Percentiles rank a stretch among this genome's conserved stretches.
Conservation (phyloP, 1,140 invertebrate genomes). For the Cotesia chilonis region DNA sequence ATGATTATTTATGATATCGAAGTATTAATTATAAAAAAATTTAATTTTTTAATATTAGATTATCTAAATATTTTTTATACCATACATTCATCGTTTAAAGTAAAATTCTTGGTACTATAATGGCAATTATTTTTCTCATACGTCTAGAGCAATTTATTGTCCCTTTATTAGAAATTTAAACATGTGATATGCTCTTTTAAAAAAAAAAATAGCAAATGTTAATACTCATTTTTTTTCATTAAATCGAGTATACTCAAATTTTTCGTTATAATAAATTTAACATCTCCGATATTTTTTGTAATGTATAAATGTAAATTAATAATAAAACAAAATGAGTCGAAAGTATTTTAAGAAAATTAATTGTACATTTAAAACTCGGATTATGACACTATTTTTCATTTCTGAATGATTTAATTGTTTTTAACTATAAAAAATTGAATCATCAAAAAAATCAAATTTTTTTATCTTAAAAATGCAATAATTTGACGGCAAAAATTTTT, state of each 20-base stretch:
- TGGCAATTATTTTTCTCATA: conserved; percentile 5
- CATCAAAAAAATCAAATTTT: no score
- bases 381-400: no score
- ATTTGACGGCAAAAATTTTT: no score
- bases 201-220: conserved; percentile 16
- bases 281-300: conserved; percentile 43
- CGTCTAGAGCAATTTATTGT: conserved; percentile 16
- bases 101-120: background rate
- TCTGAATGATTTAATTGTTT: no score
- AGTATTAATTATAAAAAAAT: background rate
- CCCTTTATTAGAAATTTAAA: conserved; percentile 21
- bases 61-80: background rate
- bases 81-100: conserved; percentile 2
- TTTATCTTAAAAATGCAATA: no score
- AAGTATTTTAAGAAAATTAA: background rate
- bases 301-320: conserved; percentile 58
- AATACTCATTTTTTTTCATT: conserved; percentile 22
- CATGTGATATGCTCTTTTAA: conserved; percentile 25
- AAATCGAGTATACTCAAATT: conserved; percentile 21
- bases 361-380: conserved; percentile 4
- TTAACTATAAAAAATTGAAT: no score
- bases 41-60: background rate
- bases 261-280: conserved; percentile 43
- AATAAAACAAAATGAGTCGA: conserved; percentile 23
- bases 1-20: conserved; percentile 34